Evolutionary conservation across 2,797 vertebrate genomes (phyloP).

Genomic region (Liasis olivaceus): DNA sequence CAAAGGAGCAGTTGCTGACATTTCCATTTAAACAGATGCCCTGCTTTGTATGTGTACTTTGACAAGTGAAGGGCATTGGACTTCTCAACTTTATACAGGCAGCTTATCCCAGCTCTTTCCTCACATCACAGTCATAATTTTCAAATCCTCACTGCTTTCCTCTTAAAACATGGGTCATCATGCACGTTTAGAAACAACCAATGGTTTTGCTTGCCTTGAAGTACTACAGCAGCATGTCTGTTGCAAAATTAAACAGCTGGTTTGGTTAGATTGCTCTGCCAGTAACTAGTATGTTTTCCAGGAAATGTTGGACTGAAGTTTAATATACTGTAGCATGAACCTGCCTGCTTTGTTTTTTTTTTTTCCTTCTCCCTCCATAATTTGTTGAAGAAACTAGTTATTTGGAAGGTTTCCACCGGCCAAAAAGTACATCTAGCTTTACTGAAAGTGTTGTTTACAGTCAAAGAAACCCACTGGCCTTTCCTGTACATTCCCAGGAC

Average conservation of each 20-base stretch:
- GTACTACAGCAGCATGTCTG: neutral
- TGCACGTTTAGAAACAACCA: neutral
- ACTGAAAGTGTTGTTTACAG: slow-evolving; percentile 22
- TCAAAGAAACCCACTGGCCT: slow-evolving; percentile 6
- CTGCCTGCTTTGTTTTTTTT: neutral
- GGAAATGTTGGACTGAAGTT: slow-evolving; percentile 18
- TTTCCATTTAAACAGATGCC: neutral
- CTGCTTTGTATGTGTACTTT: neutral
- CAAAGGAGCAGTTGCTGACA: neutral
- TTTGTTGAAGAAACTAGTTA: slow-evolving; percentile 17
- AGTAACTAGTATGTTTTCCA: slow-evolving; percentile 45
- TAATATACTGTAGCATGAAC: slow-evolving; percentile 25
- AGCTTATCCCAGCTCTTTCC: neutral
- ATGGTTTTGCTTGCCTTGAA: neutral
- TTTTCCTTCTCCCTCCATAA: slow-evolving; percentile 11
- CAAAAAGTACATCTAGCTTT: slow-evolving; percentile 17
- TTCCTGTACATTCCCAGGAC: neutral
- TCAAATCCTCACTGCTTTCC: neutral
- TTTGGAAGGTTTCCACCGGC: slow-evolving; percentile 15
- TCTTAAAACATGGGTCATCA: neutral
- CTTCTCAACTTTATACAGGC: neutral
- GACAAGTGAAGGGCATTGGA: neutral
- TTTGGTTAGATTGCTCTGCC: slow-evolving; percentile 16
- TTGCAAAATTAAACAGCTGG: slow-evolving; percentile 13
- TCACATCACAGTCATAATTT: neutral